A percentile compares a stretch with the other conserved stretches of the same genome.
These are phyloP conservation scores for Macheiramphus alcinus DNA, from an alignment of 2,113 vertebrate species.

Conservation along the genomic window DNA sequence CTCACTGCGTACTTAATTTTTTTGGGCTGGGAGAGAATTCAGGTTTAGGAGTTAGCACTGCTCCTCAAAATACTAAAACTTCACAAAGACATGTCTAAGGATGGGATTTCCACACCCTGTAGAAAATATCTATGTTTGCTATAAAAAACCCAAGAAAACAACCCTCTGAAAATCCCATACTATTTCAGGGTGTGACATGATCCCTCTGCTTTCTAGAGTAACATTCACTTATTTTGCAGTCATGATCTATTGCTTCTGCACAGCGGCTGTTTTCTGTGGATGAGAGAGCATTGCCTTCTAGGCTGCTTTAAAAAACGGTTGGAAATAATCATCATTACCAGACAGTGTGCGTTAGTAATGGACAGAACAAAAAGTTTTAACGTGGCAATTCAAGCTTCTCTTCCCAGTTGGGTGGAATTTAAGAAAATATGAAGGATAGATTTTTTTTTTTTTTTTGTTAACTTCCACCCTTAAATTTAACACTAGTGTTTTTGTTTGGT, in stretches of 20 bases:
- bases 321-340: background rate
- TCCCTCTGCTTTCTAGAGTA: background rate
- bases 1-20: background rate
- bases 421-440: background rate
- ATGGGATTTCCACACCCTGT: background rate
- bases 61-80: background rate
- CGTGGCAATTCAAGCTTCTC: background rate
- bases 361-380: background rate
- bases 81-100: background rate
- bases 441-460: background rate
- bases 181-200: background rate
- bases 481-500: background rate
- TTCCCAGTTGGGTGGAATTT: background rate
- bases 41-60: background rate
- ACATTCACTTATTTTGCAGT: background rate
- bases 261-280: background rate
- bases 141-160: background rate
- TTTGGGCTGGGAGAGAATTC: background rate
- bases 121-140: background rate
- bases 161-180: background rate
- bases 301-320: background rate
- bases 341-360: background rate
- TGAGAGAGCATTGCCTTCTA: background rate
- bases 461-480: background rate
- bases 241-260: background rate